phyloP scores from a whole-genome alignment of 2,113 vertebrate genomes.

The Pachycephala philippinensis region DNA sequence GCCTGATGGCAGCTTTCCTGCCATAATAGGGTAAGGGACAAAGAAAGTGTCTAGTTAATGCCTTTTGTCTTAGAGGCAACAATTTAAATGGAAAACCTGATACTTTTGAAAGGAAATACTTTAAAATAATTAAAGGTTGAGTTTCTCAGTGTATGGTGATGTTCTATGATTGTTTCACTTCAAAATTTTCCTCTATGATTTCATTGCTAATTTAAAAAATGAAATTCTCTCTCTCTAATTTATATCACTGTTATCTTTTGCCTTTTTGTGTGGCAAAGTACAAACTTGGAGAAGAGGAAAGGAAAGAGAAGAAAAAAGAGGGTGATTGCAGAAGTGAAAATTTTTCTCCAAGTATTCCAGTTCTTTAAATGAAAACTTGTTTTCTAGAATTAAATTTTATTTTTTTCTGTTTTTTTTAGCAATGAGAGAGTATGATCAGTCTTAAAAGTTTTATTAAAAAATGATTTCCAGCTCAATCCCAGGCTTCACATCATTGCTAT shows the following conservation, averaged over 20 bases:
- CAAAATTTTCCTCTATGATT: neutral
- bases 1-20: conserved; percentile 86
- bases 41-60: neutral
- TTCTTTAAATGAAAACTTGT: neutral
- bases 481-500: neutral
- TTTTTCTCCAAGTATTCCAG: neutral
- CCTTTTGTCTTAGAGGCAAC: neutral
- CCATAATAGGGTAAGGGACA: conserved; percentile 89
- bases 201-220: neutral
- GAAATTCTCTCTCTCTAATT: neutral
- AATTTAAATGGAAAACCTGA: neutral
- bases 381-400: neutral
- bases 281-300: neutral
- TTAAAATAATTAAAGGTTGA: neutral
- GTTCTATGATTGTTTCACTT: neutral
- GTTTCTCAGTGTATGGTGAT: neutral
- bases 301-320: neutral
- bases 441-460: neutral
- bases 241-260: neutral
- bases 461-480: neutral
- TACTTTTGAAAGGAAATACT: neutral
- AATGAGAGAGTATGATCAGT: neutral
- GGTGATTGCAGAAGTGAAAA: neutral
- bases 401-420: neutral
- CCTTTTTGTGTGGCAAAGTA: neutral